phyloP scores from a whole-genome alignment of 2,797 vertebrate genomes.

The Triplophysa bombifrons region DNA sequence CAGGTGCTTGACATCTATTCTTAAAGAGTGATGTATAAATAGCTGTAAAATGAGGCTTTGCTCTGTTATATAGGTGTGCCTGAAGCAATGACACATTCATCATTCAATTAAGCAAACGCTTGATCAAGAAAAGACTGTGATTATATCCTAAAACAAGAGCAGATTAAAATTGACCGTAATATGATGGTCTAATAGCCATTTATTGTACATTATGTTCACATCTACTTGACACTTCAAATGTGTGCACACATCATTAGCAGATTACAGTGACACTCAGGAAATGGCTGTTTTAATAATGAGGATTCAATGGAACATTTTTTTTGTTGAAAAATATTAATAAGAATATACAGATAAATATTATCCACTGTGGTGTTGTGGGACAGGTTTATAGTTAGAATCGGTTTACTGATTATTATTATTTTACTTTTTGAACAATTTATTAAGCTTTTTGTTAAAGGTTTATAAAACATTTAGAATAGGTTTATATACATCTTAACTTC shows the following conservation, averaged over 20 bases:
- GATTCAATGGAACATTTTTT: too few species aligned
- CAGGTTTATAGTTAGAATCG: too few species aligned
- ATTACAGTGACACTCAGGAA: too few species aligned
- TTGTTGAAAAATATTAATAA: too few species aligned
- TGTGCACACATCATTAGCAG: not conserved
- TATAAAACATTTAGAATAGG: too few species aligned
- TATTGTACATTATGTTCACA: not conserved
- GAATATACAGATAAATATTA: too few species aligned
- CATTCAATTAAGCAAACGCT: conserved; percentile 4
- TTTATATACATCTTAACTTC: too few species aligned
- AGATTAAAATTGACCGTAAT: not conserved
- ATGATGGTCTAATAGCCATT: not conserved
- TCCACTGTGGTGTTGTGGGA: too few species aligned
- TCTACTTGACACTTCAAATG: not conserved
- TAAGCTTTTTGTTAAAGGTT: too few species aligned
- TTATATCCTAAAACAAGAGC: not conserved
- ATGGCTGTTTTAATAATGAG: too few species aligned
- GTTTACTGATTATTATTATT: too few species aligned
- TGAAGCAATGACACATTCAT: conserved; percentile 17
- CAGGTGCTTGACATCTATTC: not conserved
- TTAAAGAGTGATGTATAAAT: conserved; percentile 22
- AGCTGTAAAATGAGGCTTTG: conserved; percentile 33
- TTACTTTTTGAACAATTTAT: too few species aligned
- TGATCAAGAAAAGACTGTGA: not conserved
- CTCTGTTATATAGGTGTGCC: conserved; percentile 23